These are phyloP conservation scores for Drosophila greeni DNA, from an alignment of 2,888 invertebrate genomes.

Conservation along the genomic window DNA sequence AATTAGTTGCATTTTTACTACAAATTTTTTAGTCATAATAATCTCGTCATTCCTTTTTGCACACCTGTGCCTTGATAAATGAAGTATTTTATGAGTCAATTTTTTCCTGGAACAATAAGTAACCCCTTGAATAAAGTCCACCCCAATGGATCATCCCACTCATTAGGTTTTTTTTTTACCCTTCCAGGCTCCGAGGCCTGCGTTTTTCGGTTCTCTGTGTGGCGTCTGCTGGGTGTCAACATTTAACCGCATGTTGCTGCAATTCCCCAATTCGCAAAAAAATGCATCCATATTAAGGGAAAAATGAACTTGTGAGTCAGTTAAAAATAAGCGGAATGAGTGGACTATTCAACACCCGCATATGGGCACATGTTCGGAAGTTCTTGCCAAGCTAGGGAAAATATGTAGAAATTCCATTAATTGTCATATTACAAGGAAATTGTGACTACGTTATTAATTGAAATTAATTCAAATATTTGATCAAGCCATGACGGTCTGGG, in stretches of 20 bases:
- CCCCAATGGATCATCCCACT: slow-evolving; percentile 14
- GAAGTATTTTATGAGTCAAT: neutral
- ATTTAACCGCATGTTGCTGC: slow-evolving; percentile 55
- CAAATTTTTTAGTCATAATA: neutral
- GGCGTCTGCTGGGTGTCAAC: slow-evolving; percentile 73
- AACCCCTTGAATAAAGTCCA: slow-evolving; percentile 1
- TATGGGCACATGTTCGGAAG: slow-evolving; percentile 51
- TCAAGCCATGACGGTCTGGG: no score
- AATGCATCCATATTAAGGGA: slow-evolving; percentile 16
- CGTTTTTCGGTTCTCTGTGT: slow-evolving; percentile 36
- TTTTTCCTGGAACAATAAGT: neutral
- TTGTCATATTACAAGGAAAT: slow-evolving; percentile 12
- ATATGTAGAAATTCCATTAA: slow-evolving; percentile 1
- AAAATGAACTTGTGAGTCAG: slow-evolving; percentile 37
- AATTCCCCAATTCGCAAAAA: slow-evolving; percentile 25
- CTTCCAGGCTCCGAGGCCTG: slow-evolving; percentile 10
- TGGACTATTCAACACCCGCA: slow-evolving; percentile 59
- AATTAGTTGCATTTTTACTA: neutral
- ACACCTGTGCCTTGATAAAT: neutral
- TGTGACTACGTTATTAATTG: neutral
- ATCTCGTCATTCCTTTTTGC: neutral
- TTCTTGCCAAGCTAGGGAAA: slow-evolving; percentile 1
- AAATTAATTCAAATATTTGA: neutral
- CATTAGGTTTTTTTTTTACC: slow-evolving; percentile 10
- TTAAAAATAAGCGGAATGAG: slow-evolving; percentile 21